These are phyloP conservation scores for Mercenaria mercenaria DNA, from an alignment of 1,140 invertebrate genomes.

Conservation along the genomic window DNA sequence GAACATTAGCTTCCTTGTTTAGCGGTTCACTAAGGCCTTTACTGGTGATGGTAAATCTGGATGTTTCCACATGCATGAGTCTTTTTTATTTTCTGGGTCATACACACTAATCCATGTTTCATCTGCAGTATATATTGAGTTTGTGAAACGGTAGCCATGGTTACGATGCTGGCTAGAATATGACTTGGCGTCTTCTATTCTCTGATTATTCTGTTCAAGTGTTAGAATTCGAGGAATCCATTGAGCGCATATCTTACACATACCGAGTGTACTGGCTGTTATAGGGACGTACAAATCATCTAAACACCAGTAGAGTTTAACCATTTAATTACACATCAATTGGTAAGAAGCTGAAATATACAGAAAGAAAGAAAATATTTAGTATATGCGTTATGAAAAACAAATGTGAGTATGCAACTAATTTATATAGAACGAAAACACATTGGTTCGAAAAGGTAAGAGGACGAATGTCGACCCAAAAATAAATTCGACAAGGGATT, in stretches of 20 bases:
- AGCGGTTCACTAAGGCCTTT: conserved; percentile 16
- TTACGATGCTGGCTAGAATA: not conserved
- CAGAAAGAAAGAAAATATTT: too few relatives aligned
- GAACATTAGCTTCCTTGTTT: not conserved
- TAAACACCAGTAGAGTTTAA: too few relatives aligned
- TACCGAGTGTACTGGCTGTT: too few relatives aligned
- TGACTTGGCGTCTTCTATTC: not conserved
- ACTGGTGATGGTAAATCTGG: not conserved
- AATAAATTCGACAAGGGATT: too few relatives aligned
- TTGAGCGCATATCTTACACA: conserved; percentile 1
- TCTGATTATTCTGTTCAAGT: not conserved
- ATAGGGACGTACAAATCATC: too few relatives aligned
- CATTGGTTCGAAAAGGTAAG: too few relatives aligned
- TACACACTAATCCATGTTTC: conserved; percentile 2
- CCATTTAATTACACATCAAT: too few relatives aligned
- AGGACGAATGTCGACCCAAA: too few relatives aligned
- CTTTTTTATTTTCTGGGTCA: conserved; percentile 44
- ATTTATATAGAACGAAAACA: too few relatives aligned
- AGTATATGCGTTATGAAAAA: too few relatives aligned
- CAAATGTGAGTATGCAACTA: too few relatives aligned
- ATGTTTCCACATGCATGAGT: not conserved
- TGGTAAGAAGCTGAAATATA: too few relatives aligned
- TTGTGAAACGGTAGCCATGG: conserved; percentile 22
- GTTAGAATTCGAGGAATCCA: conserved; percentile 1
- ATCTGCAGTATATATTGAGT: not conserved